These are phyloP conservation scores for Siphlonurus alternatus DNA, from an alignment of 2,888 invertebrate genomes.

Conservation along the genomic window DNA sequence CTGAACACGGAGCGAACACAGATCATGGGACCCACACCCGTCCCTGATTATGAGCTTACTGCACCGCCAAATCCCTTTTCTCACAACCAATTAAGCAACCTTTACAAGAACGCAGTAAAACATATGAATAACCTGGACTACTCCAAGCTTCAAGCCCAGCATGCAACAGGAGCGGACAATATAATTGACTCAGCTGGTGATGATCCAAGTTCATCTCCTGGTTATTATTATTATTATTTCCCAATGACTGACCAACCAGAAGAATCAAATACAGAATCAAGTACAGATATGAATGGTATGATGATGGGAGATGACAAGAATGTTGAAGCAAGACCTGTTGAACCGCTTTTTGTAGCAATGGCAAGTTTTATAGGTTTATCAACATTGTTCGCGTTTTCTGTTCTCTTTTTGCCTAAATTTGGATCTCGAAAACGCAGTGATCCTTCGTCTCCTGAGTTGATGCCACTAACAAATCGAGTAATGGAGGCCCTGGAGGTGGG, in stretches of 20 bases:
- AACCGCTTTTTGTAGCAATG: background rate
- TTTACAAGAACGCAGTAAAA: background rate
- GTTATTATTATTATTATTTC: background rate
- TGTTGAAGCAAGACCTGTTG: background rate
- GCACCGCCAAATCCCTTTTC: background rate
- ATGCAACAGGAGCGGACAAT: too few species aligned
- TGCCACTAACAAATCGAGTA: background rate
- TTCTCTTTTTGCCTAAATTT: background rate
- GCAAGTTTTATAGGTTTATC: conserved; percentile 1
- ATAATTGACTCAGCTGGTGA: background rate
- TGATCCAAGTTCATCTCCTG: background rate
- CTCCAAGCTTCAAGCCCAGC: too few species aligned
- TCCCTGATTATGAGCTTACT: background rate
- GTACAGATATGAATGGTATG: background rate
- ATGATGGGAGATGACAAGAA: background rate
- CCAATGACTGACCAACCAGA: background rate
- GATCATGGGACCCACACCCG: background rate
- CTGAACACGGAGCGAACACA: background rate
- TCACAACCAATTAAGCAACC: background rate
- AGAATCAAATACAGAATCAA: background rate
- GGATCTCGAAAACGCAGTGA: background rate
- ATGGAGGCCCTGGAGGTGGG: background rate
- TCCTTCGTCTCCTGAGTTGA: background rate
- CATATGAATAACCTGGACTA: background rate
- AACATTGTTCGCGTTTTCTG: background rate